Evolutionary conservation across 2,113 vertebrate species (phyloP), one percentile per base, ranked within the genome.

Genomic region (Stigmatopora nigra): DNA sequence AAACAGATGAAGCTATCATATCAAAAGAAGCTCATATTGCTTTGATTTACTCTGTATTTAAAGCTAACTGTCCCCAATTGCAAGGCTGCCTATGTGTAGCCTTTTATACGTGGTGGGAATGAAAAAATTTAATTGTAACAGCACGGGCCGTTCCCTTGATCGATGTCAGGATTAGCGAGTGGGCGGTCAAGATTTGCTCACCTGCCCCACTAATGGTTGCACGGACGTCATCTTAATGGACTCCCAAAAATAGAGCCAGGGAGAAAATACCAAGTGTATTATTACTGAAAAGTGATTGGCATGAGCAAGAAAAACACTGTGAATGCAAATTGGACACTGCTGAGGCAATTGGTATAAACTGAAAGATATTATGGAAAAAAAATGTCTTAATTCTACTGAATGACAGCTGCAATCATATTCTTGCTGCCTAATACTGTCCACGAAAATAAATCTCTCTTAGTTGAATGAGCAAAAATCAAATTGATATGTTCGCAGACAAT

Each of bases 51-150:
- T 61, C 22, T 19, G n/a, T 22, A 61, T 22, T 61, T 38, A 20
- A 22, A 61, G 41, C 59, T 61, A 15, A 45, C 45, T 22, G 59
- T 45, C 59, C 41, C 45, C 41, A 45, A 61, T 38, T 19, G 12
- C 12, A 36, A 7, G 38, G 19, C 57, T 9, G 7, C n/a, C 51
- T 53, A 15, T 31, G 53, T 6, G 22, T 6, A 8, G 13, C 25
- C 63, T 31, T 41, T 59, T 68, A 66, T 64, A 56, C 65, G 66
- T 75, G 52, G 11, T 58, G 63, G 41, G 19, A 14, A 15, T 67
- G 65, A 77, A 70, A 52, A 22, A 12, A 19, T 74, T 82, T 77
- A 57, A 74, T 76, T 75, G 72, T 61, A 79, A 74, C 61, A 70
- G 63, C 46, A 60, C 65, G 48, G 63, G 13, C 60, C 51, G 31